Base-by-base conservation (phyloP, 2,888 invertebrate species). In the Eurytoma californica region DNA sequence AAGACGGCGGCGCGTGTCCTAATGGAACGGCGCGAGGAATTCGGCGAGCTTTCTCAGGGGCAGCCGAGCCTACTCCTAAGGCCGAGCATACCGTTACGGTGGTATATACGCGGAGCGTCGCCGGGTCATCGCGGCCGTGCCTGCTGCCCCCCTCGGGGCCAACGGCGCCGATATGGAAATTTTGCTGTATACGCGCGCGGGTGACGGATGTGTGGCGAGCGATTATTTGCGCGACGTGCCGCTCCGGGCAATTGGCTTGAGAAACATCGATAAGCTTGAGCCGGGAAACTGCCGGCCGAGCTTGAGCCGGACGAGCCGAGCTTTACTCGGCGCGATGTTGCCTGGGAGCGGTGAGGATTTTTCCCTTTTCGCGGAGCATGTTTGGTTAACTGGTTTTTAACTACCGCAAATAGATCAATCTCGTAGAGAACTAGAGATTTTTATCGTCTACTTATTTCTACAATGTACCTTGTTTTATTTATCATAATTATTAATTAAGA, bases 11-110 rank as follows among this genome's bases (percentile, higher is more conserved):
- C 39, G 39, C 39, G 39, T 39, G 7, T 9, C 39, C 7, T 39
- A 39, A 39, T 63, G 70, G 69, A 75, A 75, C 47, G 67, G 61
- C 67, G 72, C 68, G 39, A 69, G 68, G 72, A 75, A 80, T 77
- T 76, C 65, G 77, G 76, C 63, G 57, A 16, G 30, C 9, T 55
- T 51, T 72, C 63, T 63, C 53, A 39, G 39, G 39, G 39, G 39
- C 39, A 39, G 39, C 39, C 39, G 39, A 30, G 30, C 3, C 30
- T 30, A 30, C 7, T 5, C 30, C 30, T 30, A 4, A 3, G 7
- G 30, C 5, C 30, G 30, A 9, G 39, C 39, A 2, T 24, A 39
- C 39, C 39, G 39, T 39, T 39, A 39, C 61, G 24, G 60, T 28
- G 30, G 61, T 30, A 39, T 30, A 39, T n/a, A 61, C 30, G n/a